phyloP scores from a whole-genome alignment of 2,113 vertebrate genomes.

The Opisthocomus hoazin region DNA sequence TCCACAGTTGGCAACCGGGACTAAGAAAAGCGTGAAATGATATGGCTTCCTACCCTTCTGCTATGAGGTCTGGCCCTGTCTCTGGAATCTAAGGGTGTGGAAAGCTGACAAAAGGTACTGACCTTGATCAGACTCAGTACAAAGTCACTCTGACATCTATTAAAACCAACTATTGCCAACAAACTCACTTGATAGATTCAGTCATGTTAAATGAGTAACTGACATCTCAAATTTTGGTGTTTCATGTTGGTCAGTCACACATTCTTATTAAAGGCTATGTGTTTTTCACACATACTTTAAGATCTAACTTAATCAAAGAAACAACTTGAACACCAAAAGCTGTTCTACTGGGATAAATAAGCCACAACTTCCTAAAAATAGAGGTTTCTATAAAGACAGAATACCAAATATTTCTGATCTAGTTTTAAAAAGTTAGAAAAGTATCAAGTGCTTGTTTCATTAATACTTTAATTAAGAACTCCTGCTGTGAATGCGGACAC shows the following conservation, averaged over 20 bases:
- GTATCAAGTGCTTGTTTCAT: neutral
- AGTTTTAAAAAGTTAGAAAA: neutral
- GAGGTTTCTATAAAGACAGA: neutral
- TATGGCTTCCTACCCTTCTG: neutral
- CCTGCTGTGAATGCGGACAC: neutral
- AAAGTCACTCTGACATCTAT: neutral
- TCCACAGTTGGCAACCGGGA: fast-evolving
- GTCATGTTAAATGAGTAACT: neutral
- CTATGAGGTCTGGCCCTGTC: too few species aligned
- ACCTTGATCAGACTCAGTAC: too few species aligned
- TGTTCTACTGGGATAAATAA: neutral
- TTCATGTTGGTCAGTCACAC: neutral
- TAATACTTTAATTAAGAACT: neutral
- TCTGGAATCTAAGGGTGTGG: too few species aligned
- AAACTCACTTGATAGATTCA: neutral
- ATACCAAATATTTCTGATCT: neutral
- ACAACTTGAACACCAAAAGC: neutral
- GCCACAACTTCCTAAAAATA: neutral
- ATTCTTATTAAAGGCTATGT: neutral
- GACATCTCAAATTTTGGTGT: neutral
- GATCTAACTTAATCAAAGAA: neutral
- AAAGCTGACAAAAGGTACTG: neutral
- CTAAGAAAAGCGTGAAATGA: too few species aligned
- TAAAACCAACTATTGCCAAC: fast-evolving
- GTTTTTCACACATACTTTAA: neutral